Percentiles rank a stretch among this genome's conserved stretches.
These are phyloP conservation scores for Hylaeus anthracinus DNA, from an alignment of 1,140 invertebrate species.

Conservation along the genomic window DNA sequence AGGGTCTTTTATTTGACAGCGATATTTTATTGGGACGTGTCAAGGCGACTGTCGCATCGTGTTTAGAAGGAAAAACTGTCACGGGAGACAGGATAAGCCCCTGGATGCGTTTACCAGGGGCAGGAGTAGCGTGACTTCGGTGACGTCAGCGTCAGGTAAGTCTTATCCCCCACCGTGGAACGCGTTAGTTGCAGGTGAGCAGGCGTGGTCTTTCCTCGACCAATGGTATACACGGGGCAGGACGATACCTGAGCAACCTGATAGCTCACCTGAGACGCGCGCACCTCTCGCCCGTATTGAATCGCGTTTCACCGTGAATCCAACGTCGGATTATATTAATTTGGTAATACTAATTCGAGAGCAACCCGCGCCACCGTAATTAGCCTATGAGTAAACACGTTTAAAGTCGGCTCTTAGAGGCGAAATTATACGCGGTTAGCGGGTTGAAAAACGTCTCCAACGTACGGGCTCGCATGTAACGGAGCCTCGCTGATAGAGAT, in stretches of 20 bases:
- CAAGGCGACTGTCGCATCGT: neutral
- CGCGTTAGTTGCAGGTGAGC: slow-evolving; percentile 67
- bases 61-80: slow-evolving; percentile 18
- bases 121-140: slow-evolving; percentile 65
- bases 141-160: slow-evolving; percentile 75
- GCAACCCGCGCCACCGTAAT: neutral
- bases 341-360: slow-evolving; percentile 6
- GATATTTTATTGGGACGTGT: neutral
- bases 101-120: slow-evolving; percentile 41
- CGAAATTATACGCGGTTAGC: no score
- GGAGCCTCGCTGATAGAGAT: no score
- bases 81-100: slow-evolving; percentile 6
- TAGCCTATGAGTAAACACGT: neutral
- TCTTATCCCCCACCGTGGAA: slow-evolving; percentile 56
- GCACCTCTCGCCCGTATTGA: slow-evolving; percentile 40
- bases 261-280: slow-evolving; percentile 68
- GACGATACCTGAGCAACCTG: slow-evolving; percentile 71
- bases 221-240: slow-evolving; percentile 75
- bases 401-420: neutral
- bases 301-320: slow-evolving; percentile 30
- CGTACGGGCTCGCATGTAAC: no score
- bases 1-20: no score
- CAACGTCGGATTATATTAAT: slow-evolving; percentile 15
- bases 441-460: no score
- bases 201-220: slow-evolving; percentile 72